Conservation (phyloP, 2,888 invertebrate species). For the Ophion slaviceki region DNA sequence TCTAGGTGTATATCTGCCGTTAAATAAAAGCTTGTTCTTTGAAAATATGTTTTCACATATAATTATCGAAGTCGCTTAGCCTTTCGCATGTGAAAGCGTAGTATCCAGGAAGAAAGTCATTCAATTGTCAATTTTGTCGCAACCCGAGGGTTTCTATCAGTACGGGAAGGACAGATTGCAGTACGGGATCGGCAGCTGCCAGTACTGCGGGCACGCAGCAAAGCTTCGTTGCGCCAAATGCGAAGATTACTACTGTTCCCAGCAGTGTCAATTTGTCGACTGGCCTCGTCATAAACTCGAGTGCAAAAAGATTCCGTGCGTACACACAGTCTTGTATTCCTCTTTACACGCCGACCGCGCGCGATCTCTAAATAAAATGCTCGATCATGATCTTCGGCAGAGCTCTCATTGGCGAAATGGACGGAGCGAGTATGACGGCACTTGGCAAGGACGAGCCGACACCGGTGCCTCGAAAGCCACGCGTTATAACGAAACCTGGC, state of each 20-base stretch:
- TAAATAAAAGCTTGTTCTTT: too few species aligned
- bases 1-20: too few species aligned
- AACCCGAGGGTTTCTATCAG: slow-evolving; percentile 73
- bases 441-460: slow-evolving; percentile 26
- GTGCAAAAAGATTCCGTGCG: slow-evolving; percentile 77
- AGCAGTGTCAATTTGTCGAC: slow-evolving; percentile 75
- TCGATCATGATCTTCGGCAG: slow-evolving; percentile 18
- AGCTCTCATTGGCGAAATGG: slow-evolving; percentile 25
- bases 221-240: slow-evolving; percentile 73
- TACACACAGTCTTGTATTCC: slow-evolving; percentile 32
- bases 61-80: not conserved
- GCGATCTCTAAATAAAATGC: not conserved
- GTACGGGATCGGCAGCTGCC: slow-evolving; percentile 67
- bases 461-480: slow-evolving; percentile 20
- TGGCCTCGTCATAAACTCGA: slow-evolving; percentile 77
- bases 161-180: slow-evolving; percentile 70
- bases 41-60: too few species aligned
- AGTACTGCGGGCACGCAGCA: slow-evolving; percentile 62
- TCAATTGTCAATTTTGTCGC: not conserved
- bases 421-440: not conserved
- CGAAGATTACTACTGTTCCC: slow-evolving; percentile 76
- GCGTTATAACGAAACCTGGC: slow-evolving; percentile 19
- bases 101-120: not conserved
- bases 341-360: not conserved
- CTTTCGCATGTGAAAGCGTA: not conserved